Percentiles rank a stretch among this genome's conserved stretches.
Conservation (phyloP, 2,888 invertebrate genomes). For the Amblyjoppa fuscipennis region DNA sequence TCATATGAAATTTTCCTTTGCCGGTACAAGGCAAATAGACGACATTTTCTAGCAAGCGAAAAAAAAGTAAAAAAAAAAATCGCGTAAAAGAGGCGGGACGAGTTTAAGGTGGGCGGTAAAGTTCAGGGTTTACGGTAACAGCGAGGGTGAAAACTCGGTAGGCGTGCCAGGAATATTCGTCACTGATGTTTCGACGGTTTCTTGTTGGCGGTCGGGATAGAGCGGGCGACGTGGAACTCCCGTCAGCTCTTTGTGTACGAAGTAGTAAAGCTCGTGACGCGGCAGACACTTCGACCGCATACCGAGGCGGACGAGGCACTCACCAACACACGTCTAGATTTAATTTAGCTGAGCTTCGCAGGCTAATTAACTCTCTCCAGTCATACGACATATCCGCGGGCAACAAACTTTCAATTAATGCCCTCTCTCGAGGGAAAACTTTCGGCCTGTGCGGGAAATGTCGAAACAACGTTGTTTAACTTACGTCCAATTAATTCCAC, state of each 20-base stretch:
- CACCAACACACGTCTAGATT: slow-evolving; percentile 9
- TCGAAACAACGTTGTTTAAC: slow-evolving; percentile 30
- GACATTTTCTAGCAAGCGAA: background rate
- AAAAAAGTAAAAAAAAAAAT: background rate
- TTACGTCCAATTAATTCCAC: background rate
- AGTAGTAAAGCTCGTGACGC: slow-evolving; percentile 39
- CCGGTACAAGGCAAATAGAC: background rate
- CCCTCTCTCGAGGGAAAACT: background rate
- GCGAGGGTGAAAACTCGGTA: slow-evolving; percentile 27
- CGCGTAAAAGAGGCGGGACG: background rate
- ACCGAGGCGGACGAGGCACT: background rate
- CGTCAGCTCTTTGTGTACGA: slow-evolving; percentile 4
- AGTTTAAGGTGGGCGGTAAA: background rate
- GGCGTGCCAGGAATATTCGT: slow-evolving; percentile 49
- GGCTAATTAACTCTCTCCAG: slow-evolving; percentile 27
- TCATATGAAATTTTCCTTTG: background rate
- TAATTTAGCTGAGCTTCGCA: slow-evolving; percentile 31
- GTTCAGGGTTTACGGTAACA: background rate
- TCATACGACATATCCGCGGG: background rate
- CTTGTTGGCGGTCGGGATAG: background rate
- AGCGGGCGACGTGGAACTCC: background rate
- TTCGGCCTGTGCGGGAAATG: slow-evolving; percentile 6
- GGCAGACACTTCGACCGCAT: slow-evolving; percentile 22
- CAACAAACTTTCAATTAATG: slow-evolving; percentile 36
- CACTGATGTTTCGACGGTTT: slow-evolving; percentile 3